phyloP scores from a whole-genome alignment of 1,140 invertebrate species.

The Drosophila repleta region DNA sequence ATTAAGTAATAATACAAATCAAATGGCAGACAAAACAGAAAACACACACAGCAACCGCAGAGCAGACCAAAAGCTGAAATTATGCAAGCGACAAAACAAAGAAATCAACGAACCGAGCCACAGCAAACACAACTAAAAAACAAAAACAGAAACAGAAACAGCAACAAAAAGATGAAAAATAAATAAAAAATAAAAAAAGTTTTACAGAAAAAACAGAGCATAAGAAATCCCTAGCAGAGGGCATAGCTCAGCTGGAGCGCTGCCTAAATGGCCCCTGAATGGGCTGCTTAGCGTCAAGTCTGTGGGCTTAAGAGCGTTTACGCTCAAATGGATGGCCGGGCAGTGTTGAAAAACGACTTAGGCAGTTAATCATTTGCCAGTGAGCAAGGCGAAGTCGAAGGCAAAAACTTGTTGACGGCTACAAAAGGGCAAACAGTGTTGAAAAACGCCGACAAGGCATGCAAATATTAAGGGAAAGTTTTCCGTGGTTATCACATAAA shows the following conservation, averaged over 20 bases:
- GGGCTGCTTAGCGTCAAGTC: slow-evolving; percentile 12
- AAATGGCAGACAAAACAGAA: slow-evolving; percentile 49
- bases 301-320: slow-evolving; percentile 14
- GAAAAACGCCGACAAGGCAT: too few relatives aligned
- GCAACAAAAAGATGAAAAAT: background rate
- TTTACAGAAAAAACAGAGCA: slow-evolving; percentile 15
- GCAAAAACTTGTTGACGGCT: background rate
- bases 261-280: slow-evolving; percentile 21
- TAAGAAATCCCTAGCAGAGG: slow-evolving; percentile 13
- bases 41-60: slow-evolving; percentile 36
- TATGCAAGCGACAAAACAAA: slow-evolving; percentile 67
- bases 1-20: slow-evolving; percentile 81
- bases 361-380: background rate
- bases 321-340: slow-evolving; percentile 2
- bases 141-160: background rate
- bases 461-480: too few relatives aligned
- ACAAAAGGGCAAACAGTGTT: too few relatives aligned
- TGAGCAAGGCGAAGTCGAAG: background rate
- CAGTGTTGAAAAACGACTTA: slow-evolving; percentile 9
- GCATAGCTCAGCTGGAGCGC: slow-evolving; percentile 8
- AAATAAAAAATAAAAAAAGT: background rate
- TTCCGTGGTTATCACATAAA: too few relatives aligned
- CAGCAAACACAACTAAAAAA: slow-evolving; percentile 45
- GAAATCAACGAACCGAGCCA: slow-evolving; percentile 56
- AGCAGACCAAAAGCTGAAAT: slow-evolving; percentile 46